phyloP scores from a whole-genome alignment of 2,113 vertebrate species.

The Xiphias gladius region DNA sequence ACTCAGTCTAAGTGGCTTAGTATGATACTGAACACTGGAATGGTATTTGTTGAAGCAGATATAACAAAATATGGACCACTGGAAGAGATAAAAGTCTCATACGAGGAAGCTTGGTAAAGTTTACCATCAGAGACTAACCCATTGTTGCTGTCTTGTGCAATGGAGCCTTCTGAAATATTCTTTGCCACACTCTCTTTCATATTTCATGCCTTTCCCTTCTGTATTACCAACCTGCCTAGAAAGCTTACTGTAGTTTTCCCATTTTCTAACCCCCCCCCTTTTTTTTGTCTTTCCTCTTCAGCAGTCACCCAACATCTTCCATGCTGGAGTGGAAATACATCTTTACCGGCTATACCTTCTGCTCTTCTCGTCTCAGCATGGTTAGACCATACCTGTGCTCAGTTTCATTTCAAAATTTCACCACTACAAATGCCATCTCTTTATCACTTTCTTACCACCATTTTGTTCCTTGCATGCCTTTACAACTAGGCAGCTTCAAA shows the following conservation, averaged over 20 bases:
- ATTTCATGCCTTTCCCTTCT: conserved; percentile 52
- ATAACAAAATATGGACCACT: conserved; percentile 43
- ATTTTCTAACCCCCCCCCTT: background rate
- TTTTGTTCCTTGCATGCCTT: conserved; percentile 4
- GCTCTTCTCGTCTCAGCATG: conserved; percentile 23
- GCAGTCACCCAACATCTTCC: conserved; percentile 35
- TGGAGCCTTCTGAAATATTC: conserved; percentile 61
- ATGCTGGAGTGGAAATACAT: conserved; percentile 39
- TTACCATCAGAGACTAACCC: conserved; percentile 47
- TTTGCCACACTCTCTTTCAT: conserved; percentile 55
- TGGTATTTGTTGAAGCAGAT: conserved; percentile 49
- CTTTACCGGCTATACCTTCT: conserved; percentile 34
- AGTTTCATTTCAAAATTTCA: conserved; percentile 3
- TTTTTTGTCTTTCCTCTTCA: conserved; percentile 34
- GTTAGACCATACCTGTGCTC: conserved; percentile 17
- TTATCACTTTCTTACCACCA: background rate
- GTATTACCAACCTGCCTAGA: conserved; percentile 38
- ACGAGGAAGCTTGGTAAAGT: conserved; percentile 37
- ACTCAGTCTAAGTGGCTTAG: conserved; percentile 25
- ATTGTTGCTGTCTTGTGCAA: conserved; percentile 56
- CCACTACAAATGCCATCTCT: background rate
- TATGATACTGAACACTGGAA: conserved; percentile 29
- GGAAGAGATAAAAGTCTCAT: conserved; percentile 54
- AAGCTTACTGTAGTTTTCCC: conserved; percentile 29
- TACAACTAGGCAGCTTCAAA: background rate